Evolutionary conservation across 1,140 invertebrate genomes (phyloP).

Genomic region (Brachionus manjavacas): DNA sequence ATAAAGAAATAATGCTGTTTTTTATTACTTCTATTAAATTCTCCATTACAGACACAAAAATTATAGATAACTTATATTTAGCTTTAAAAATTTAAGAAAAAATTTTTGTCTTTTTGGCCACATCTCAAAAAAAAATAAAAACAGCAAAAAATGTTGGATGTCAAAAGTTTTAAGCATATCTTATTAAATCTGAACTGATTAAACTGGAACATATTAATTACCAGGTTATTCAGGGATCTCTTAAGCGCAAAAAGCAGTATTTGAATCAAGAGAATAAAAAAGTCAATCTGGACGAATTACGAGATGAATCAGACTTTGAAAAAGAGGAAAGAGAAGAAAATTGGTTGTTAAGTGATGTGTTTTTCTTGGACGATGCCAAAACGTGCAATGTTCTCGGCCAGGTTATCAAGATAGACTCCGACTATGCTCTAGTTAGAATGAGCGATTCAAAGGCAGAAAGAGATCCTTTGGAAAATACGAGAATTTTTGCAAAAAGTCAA

Average conservation of each 20-base stretch:
- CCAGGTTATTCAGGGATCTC: conserved; percentile 43
- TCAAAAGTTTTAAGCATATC: too few relatives aligned
- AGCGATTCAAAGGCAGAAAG: conserved; percentile 79
- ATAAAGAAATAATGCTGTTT: too few relatives aligned
- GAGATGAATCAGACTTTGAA: conserved; percentile 45
- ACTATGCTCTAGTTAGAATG: conserved; percentile 58
- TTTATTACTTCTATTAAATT: too few relatives aligned
- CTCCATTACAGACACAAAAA: too few relatives aligned
- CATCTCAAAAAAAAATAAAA: too few relatives aligned
- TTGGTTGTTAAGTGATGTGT: conserved; percentile 83
- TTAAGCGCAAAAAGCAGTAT: conserved; percentile 48
- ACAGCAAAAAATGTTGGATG: too few relatives aligned
- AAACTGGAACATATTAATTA: too few relatives aligned
- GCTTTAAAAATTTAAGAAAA: background rate
- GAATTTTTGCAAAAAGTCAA: conserved; percentile 31
- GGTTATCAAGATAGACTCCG: conserved; percentile 58
- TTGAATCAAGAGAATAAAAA: conserved; percentile 45
- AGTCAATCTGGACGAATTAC: conserved; percentile 16
- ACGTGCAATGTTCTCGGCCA: conserved; percentile 73
- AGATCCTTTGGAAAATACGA: conserved; percentile 47
- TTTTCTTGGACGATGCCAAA: conserved; percentile 93
- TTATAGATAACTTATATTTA: background rate
- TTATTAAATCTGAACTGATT: too few relatives aligned
- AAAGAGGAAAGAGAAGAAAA: conserved; percentile 68
- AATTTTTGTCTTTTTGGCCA: conserved; percentile 64